phyloP scores from a whole-genome alignment of 1,140 invertebrate species.

The Sipha flava region DNA sequence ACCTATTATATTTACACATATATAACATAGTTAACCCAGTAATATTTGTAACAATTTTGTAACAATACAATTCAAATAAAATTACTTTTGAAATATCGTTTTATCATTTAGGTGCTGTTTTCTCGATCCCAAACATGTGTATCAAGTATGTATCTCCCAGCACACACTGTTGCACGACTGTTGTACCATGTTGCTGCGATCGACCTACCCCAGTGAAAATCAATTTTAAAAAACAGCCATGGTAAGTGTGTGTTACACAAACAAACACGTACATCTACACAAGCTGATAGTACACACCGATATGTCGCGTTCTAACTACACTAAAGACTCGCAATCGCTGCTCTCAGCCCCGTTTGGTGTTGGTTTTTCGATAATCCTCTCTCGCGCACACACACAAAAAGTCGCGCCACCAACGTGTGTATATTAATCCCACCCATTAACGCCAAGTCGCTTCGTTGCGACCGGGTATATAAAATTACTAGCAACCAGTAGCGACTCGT shows the following conservation, averaged over 20 bases:
- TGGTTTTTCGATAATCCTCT: neutral
- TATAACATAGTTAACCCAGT: no score
- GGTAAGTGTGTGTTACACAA: no score
- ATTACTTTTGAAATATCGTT: neutral
- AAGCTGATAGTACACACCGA: no score
- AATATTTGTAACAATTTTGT: no score
- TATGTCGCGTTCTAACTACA: neutral
- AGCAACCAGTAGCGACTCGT: no score
- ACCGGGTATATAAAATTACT: neutral
- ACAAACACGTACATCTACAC: neutral
- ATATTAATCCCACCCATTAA: neutral
- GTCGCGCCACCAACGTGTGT: neutral
- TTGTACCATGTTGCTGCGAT: neutral
- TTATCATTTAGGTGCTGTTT: neutral
- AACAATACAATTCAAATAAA: no score
- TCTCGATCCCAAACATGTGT: no score
- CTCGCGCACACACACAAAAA: neutral
- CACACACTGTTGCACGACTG: neutral
- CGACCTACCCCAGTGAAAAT: neutral
- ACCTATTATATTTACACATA: no score
- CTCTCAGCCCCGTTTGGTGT: neutral
- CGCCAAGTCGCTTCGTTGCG: neutral
- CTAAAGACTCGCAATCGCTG: neutral
- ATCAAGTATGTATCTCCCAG: no score
- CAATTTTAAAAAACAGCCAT: neutral